These are phyloP conservation scores for Anomalospiza imberbis DNA, from an alignment of 2,797 vertebrate species.

Conservation along the genomic window DNA sequence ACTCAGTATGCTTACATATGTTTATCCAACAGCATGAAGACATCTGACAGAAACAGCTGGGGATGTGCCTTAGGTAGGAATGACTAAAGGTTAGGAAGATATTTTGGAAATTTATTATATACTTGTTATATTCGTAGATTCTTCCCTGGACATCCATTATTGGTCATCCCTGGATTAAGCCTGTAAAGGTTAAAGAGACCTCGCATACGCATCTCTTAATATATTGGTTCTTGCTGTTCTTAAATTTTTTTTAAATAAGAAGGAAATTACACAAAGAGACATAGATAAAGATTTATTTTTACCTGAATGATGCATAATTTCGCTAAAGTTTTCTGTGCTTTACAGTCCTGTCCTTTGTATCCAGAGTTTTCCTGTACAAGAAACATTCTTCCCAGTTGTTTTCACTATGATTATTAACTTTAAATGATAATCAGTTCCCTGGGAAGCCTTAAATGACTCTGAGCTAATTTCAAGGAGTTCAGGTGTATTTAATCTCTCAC, in stretches of 20 bases:
- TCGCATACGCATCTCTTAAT: neutral
- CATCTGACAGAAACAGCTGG: neutral
- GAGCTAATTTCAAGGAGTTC: slow-evolving; percentile 3
- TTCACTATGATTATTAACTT: neutral
- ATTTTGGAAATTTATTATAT: neutral
- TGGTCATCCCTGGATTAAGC: neutral
- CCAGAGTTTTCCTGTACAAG: neutral
- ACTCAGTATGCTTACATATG: neutral
- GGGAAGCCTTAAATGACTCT: neutral
- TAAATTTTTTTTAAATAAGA: neutral
- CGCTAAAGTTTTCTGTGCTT: neutral
- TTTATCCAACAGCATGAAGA: neutral
- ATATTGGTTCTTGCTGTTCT: neutral
- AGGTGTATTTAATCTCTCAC: neutral
- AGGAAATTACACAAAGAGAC: neutral
- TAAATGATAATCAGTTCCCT: neutral
- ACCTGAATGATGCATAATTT: neutral
- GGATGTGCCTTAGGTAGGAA: neutral
- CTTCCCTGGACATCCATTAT: neutral
- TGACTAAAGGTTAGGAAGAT: neutral
- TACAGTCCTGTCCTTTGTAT: neutral
- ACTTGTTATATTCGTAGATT: neutral
- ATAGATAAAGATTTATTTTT: neutral
- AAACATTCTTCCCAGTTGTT: neutral
- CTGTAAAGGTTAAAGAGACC: neutral